Evolutionary conservation across 2,888 invertebrate genomes (phyloP).

Genomic region (Phortica magna): DNA sequence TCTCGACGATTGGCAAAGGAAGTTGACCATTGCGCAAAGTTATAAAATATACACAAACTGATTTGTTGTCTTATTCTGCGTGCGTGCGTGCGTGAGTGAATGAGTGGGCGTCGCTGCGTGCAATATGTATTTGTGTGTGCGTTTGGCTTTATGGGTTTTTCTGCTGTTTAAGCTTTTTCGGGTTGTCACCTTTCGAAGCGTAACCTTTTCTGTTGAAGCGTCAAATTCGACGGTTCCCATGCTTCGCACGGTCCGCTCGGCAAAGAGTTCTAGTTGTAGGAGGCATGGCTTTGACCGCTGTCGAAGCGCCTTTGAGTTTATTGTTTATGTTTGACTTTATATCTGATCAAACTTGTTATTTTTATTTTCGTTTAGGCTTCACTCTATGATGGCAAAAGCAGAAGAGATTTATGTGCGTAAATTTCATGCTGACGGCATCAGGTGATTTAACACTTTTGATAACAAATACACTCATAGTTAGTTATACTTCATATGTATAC

Average conservation of each 20-base stretch:
- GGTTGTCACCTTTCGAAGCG: not conserved
- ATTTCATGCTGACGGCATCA: slow-evolving; percentile 77
- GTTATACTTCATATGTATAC: slow-evolving; percentile 20
- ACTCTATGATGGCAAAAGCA: slow-evolving; percentile 37
- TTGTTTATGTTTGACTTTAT: too few relatives aligned
- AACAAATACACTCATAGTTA: slow-evolving; percentile 47
- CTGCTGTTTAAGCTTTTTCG: not conserved
- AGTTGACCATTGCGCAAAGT: slow-evolving; percentile 60
- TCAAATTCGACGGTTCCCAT: too few relatives aligned
- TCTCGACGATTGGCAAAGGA: slow-evolving; percentile 52
- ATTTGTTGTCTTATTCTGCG: too few relatives aligned
- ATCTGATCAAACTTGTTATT: slow-evolving; percentile 30
- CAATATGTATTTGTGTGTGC: not conserved
- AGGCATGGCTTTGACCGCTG: too few relatives aligned
- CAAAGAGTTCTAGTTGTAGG: too few relatives aligned
- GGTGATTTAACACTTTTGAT: slow-evolving; percentile 77
- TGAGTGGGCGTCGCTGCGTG: not conserved
- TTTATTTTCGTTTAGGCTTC: slow-evolving; percentile 50
- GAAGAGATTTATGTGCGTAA: slow-evolving; percentile 74
- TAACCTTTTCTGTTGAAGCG: not conserved
- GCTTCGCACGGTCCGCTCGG: too few relatives aligned
- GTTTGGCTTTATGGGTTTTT: not conserved
- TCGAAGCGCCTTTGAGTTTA: too few relatives aligned
- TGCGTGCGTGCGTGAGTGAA: too few relatives aligned
- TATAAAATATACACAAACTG: slow-evolving; percentile 64